Conservation (phyloP, 2,888 invertebrate genomes). For the Spatulosminthurus flaviceps region DNA sequence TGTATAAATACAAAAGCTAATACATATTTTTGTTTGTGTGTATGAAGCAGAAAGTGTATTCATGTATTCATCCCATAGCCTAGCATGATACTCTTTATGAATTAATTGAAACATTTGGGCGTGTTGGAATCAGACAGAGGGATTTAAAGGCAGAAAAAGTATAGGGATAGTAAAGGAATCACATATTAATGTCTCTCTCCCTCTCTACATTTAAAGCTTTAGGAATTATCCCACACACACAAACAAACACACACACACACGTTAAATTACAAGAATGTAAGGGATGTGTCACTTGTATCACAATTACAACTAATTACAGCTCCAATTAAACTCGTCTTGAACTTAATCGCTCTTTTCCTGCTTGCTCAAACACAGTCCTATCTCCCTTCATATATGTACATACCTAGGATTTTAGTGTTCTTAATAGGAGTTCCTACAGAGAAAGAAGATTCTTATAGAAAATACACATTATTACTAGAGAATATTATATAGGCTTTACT, state of each 20-base stretch:
- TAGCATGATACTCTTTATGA: constrained; percentile 51
- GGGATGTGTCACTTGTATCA: constrained; percentile 64
- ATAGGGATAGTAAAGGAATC: neutral
- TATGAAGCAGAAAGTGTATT: neutral
- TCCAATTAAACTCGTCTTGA: constrained; percentile 63
- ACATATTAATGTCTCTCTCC: too few species aligned
- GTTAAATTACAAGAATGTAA: constrained; percentile 23
- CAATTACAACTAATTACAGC: constrained; percentile 64
- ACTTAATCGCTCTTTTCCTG: constrained; percentile 64
- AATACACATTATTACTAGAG: too few species aligned
- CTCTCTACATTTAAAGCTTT: neutral
- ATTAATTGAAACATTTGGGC: constrained; percentile 53
- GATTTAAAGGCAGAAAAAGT: neutral
- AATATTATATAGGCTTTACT: too few species aligned
- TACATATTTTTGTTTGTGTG: neutral
- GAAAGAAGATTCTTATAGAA: too few species aligned
- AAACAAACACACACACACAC: neutral
- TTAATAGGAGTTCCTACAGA: neutral
- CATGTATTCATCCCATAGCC: constrained; percentile 25
- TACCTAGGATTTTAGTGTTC: neutral
- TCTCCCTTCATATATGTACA: constrained; percentile 13
- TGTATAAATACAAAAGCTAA: neutral
- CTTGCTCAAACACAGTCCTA: constrained; percentile 48
- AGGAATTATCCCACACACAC: neutral
- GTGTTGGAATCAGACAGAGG: constrained; percentile 30